Conservation (phyloP, 2,888 invertebrate species). For the Ophion costatus region DNA sequence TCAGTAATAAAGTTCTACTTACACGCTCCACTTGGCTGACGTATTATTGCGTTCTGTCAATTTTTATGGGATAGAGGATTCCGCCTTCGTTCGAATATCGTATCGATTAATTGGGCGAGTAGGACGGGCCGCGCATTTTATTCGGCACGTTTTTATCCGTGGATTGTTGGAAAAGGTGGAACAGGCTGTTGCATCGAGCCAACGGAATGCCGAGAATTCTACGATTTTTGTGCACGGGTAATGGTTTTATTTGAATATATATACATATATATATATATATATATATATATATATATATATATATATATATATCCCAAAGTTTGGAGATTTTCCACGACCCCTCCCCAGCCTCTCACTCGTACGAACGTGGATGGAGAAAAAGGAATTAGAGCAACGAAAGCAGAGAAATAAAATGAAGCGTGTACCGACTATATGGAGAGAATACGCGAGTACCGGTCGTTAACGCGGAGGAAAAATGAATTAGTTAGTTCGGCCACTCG, state of each 20-base stretch:
- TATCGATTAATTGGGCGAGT: not conserved
- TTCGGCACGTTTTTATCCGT: slow-evolving; percentile 5
- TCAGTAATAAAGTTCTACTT: not conserved
- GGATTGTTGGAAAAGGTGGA: slow-evolving; percentile 19
- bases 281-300: slow-evolving; percentile 22
- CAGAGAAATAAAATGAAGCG: slow-evolving; percentile 18
- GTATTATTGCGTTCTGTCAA: not conserved
- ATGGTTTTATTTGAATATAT: slow-evolving; percentile 56
- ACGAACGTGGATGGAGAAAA: slow-evolving; percentile 41
- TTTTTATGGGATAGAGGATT: not conserved
- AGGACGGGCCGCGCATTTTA: not conserved
- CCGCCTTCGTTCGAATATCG: not conserved
- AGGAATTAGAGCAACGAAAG: slow-evolving; percentile 21
- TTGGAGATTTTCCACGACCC: slow-evolving; percentile 49
- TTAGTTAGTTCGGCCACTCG: slow-evolving; percentile 65
- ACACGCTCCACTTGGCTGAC: not conserved
- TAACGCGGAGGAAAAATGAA: slow-evolving; percentile 63
- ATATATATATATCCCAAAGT: slow-evolving; percentile 19
- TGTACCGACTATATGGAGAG: slow-evolving; percentile 34
- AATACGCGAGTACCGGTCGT: slow-evolving; percentile 51
- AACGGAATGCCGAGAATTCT: slow-evolving; percentile 59
- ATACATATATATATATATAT: slow-evolving; percentile 15
- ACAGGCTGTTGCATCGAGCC: slow-evolving; percentile 51
- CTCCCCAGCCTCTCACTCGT: slow-evolving; percentile 9
- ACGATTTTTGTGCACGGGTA: slow-evolving; percentile 54